Evolutionary conservation across 2,888 invertebrate species (phyloP).

Genomic region (Petrophora chlorosata): DNA sequence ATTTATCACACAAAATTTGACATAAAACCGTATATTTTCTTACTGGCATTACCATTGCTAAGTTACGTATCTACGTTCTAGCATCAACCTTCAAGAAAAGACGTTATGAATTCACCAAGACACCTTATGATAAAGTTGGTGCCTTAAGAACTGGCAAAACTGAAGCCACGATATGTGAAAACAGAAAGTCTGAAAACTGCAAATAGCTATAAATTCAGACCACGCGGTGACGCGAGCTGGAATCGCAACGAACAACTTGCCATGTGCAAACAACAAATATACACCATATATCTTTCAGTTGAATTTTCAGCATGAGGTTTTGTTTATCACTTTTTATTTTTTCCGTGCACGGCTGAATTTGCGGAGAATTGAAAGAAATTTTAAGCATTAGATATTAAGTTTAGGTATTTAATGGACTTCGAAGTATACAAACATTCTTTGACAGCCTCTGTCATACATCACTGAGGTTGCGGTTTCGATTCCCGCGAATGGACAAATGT

Average conservation of each 20-base stretch:
- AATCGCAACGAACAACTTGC: constrained; percentile 67
- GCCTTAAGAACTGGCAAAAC: constrained; percentile 51
- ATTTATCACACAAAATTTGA: no score
- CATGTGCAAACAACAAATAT: constrained; percentile 71
- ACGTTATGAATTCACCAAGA: constrained; percentile 21
- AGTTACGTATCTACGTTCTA: not conserved
- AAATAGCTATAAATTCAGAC: constrained; percentile 76
- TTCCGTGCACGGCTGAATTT: constrained; percentile 35
- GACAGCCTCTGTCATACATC: no score
- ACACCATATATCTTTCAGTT: constrained; percentile 73
- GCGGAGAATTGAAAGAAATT: constrained; percentile 23
- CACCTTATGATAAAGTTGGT: constrained; percentile 30
- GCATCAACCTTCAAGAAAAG: not conserved
- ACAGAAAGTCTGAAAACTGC: constrained; percentile 69
- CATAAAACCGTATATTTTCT: no score
- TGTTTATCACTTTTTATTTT: constrained; percentile 46
- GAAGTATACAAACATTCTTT: no score
- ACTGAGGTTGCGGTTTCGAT: no score
- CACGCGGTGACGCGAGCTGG: constrained; percentile 72
- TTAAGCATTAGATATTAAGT: constrained; percentile 18
- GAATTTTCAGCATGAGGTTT: constrained; percentile 57
- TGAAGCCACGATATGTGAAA: constrained; percentile 66
- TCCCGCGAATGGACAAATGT: no score
- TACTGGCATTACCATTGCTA: not conserved
- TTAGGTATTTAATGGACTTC: no score